Evolutionary conservation across 2,888 invertebrate species (phyloP), one percentile per base, ranked within the genome.

Genomic region (Oxytorus armatus): DNA sequence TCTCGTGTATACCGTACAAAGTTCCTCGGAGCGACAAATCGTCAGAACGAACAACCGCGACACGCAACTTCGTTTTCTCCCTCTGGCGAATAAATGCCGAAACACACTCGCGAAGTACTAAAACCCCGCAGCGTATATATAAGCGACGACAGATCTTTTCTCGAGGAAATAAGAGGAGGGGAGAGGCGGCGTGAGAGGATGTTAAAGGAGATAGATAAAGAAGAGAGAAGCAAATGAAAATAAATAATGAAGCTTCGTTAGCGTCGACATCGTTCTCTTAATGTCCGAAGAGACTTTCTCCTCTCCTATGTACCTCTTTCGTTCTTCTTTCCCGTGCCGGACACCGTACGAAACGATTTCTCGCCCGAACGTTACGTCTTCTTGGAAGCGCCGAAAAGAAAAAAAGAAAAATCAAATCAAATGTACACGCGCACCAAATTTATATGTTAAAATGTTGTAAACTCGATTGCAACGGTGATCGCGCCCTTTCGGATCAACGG

Each of bases 101-200:
- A 63, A 33, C 14, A 33, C 53, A 63, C 14, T 57, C 59, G 63
- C 39, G 39, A 42, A 8, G 42, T 25, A 16, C 29, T 29, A 25
- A 53, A 61, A 23, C 55, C 51, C n/a, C n/a, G n/a, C n/a, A n/a
- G 53, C 23, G 39, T 33, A 63, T 65, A 42, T 61, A 18, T 21
- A 25, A 72, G 47, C 61, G 68, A 49, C 33, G 61, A 74, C 33
- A 25, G 61, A 66, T 33, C 39, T 33, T 16, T 29, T 44, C 69
- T 55, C 42, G 55, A 10, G 42, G 29, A 53, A 25, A 21, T 1
- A 51, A 82, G 79, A 82, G 85, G 82, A 86, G 86, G 85, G 82
- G 83, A 87, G 83, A 86, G 83, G 83, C 84, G 81, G 85, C 81
- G 83, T 83, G 33, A 42, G 25, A 63, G 16, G 21, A 75, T 25